These are phyloP conservation scores for Diachasmimorpha longicaudata DNA, from an alignment of 1,140 invertebrate species.

Conservation along the genomic window DNA sequence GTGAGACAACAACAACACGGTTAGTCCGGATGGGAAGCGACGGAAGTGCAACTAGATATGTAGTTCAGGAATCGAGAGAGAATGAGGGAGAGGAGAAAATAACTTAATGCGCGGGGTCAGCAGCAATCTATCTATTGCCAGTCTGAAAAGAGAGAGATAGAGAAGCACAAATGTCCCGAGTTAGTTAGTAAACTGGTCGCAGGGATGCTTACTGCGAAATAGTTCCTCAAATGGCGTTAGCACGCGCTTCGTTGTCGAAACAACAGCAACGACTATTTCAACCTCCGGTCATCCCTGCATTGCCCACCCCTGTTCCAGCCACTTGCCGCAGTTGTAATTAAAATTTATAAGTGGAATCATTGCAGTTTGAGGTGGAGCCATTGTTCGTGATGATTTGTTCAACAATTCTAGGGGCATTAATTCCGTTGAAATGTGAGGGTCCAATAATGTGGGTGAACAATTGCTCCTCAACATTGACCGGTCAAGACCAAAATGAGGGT, in stretches of 20 bases:
- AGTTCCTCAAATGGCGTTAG: slow-evolving; percentile 20
- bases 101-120: slow-evolving; percentile 35
- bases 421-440: no score
- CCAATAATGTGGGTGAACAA: no score
- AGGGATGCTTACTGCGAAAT: slow-evolving; percentile 13
- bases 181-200: slow-evolving; percentile 20
- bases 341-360: slow-evolving; percentile 29
- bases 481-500: no score
- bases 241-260: slow-evolving; percentile 11
- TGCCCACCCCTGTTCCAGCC: background rate
- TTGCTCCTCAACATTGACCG: no score
- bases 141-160: background rate
- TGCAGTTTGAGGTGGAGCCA: background rate
- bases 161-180: background rate
- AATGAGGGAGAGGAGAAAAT: slow-evolving; percentile 13
- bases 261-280: background rate
- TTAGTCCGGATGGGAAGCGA: slow-evolving; percentile 21
- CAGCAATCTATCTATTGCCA: slow-evolving; percentile 32
- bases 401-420: no score
- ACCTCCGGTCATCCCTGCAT: background rate
- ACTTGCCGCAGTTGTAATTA: slow-evolving; percentile 26
- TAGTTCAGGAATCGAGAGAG: background rate
- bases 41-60: slow-evolving; percentile 11
- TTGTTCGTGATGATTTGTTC: background rate
- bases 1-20: background rate